A percentile compares a stretch with the other conserved stretches of the same genome.
These are phyloP conservation scores for Campylorhamphus procurvoides DNA, from an alignment of 2,113 vertebrate species.

Conservation along the genomic window DNA sequence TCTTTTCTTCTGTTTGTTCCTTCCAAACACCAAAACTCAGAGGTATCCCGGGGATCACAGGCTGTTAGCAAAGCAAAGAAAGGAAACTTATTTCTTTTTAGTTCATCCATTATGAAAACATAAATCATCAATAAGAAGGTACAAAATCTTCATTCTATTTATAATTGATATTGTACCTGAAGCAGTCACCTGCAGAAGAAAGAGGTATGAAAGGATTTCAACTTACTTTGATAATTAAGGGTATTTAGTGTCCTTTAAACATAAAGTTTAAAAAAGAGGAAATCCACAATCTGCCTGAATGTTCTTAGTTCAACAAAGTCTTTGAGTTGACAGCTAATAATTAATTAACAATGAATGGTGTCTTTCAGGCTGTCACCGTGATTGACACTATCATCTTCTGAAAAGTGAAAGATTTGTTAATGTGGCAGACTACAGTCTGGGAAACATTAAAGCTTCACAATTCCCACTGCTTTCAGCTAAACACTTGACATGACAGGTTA, in stretches of 20 bases:
- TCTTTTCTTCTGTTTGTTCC: not conserved
- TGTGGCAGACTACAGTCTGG: conserved; percentile 72
- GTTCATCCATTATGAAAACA: conserved; percentile 36
- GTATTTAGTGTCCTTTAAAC: conserved; percentile 72
- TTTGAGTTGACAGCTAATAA: conserved; percentile 76
- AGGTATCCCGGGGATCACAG: not conserved
- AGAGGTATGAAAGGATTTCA: conserved; percentile 53
- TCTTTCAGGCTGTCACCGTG: conserved; percentile 70
- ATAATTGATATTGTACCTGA: conserved; percentile 66
- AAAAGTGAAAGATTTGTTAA: conserved; percentile 74
- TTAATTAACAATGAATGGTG: conserved; percentile 79
- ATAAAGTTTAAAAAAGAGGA: conserved; percentile 68
- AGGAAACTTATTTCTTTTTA: not conserved
- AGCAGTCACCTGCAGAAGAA: conserved; percentile 52
- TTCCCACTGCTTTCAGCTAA: conserved; percentile 70
- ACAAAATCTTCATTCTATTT: conserved; percentile 40
- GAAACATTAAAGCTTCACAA: conserved; percentile 71
- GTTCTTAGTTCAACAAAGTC: conserved; percentile 70
- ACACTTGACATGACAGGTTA: conserved; percentile 63
- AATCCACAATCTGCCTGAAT: conserved; percentile 66
- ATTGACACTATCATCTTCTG: conserved; percentile 74
- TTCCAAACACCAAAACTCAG: not conserved
- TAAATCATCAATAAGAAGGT: conserved; percentile 20
- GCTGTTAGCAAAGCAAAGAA: not conserved
- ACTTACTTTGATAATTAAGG: conserved; percentile 68